Base-by-base conservation (phyloP, 2,797 vertebrate genomes). In the Helostoma temminkii region DNA sequence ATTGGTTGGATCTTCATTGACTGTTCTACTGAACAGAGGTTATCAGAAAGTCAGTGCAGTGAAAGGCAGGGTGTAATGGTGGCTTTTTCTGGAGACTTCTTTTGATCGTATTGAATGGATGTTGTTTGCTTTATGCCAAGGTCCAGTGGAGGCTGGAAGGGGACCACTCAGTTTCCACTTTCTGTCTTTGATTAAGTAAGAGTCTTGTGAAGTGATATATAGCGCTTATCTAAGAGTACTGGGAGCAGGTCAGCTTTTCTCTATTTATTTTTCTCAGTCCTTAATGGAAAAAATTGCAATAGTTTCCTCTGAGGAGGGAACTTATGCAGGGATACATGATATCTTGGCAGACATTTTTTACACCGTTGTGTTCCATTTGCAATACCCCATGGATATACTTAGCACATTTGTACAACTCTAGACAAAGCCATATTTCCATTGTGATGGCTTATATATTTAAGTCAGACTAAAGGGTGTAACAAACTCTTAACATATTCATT, bases 401-500 rank as follows among this genome's bases (percentile, higher is more conserved):
- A 54, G 55, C 68, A 61, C 61, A 71, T 76, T 67, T 75, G 24
- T 70, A 81, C 74, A 75, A 72, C 60, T 86, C 50, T 39, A 87
- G 55, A 87, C 66, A 89, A 87, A 85, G 71, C 52, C 3, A 2
- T 55, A 69, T 84, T 82, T 81, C 42, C 74, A 80, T 83, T 83
- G 76, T 79, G 46, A 80, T 85, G 70, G 72, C 73, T 81, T 83
- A 81, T 79, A 70, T 78, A 71, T 85, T 87, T 79, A 82, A 88
- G 78, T 57, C 78, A 67, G 58, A 71, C 80, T 71, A 59, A 74
- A 71, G 67, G 84, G 71, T 67, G 60, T 66, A 74, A 62, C 49
- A 81, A 84, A 82, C 66, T 66, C 76, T 73, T 78, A 83, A 81
- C 83, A 83, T 85, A 80, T 88, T 83, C 69, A 84, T 81, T 85